Evolutionary conservation across 2,797 vertebrate species (phyloP), one percentile per base, ranked within the genome.

Genomic region (Nannoperca australis): DNA sequence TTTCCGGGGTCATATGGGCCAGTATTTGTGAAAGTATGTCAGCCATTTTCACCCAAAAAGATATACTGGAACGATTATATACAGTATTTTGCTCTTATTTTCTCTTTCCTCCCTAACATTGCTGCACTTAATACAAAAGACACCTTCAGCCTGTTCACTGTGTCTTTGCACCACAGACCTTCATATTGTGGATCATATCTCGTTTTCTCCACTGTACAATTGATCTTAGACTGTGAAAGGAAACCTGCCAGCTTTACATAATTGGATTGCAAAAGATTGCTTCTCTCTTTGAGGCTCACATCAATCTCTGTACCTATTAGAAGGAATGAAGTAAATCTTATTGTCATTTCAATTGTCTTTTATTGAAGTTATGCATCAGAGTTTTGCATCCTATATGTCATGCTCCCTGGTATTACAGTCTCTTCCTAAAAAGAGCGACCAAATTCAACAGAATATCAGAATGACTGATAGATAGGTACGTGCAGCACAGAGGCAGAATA

Each of bases 311-410:
- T 73, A 79, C 81, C 86, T 86, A 86, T 93, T 93, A 92, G 89
- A 88, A 59, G 78, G 87, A 93, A 91, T 85, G 62, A 86, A 89
- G 89, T 92, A 91, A 92, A 93, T 93, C 90, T 84, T 89, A 92
- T 93, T 93, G 91, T 93, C 90, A 87, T 92, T 91, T 92, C 85
- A 87, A 87, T 94, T 91, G 89, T 94, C 79, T 93, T 88, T 91
- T 93, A 92, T 92, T 90, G 89, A 86, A 85, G 85, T 76, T 79
- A 82, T 89, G 82, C 86, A 85, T 92, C 89, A 86, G 82, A 87
- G 83, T 68, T 83, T 66, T 83, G 74, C 72, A 71, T 88, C 68
- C 70, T 79, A 73, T 84, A 59, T 75, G 82, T 81, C 76, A 81
- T 55, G 86, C 78, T 79, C 27, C 17, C 51, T 53, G 20, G 59